Conservation (phyloP, 1,140 invertebrate genomes). For the Chironomus striatipennis region DNA sequence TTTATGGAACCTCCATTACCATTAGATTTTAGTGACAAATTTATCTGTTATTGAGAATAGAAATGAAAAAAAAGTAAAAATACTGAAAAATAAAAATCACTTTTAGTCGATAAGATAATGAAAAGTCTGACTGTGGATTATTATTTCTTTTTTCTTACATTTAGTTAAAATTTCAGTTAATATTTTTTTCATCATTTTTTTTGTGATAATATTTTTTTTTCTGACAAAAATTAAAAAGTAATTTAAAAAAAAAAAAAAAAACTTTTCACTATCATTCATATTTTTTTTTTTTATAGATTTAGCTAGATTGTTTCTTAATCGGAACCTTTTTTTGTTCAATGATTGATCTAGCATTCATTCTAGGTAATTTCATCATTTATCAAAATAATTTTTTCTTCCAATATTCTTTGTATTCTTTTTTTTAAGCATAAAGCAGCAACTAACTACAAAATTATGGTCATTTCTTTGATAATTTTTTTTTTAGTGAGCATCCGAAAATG, state of each 20-base stretch:
- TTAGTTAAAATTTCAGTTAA: conserved; percentile 24
- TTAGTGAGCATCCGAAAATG: not conserved
- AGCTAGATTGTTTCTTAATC: not conserved
- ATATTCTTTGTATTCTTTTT: not conserved
- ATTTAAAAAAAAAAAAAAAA: too few relatives aligned
- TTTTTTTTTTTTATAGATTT: not conserved
- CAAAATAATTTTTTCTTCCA: conserved; percentile 8
- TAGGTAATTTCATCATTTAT: not conserved
- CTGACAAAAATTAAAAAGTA: not conserved
- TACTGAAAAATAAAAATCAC: not conserved
- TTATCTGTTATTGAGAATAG: not conserved
- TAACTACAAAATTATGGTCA: conserved; percentile 7
- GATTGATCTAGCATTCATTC: not conserved
- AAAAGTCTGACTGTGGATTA: too few relatives aligned
- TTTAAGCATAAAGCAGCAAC: not conserved
- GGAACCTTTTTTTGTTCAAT: not conserved
- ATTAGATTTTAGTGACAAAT: not conserved
- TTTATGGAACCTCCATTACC: not conserved
- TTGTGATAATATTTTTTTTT: not conserved
- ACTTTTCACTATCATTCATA: too few relatives aligned
- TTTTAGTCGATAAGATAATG: too few relatives aligned
- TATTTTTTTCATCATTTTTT: conserved; percentile 17
- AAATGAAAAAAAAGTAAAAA: not conserved
- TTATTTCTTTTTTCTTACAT: conserved; percentile 10
- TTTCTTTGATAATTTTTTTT: not conserved